Evolutionary conservation across 1,140 invertebrate species (phyloP), one percentile per base, ranked within the genome.

Genomic region (Bombus soroeensis): DNA sequence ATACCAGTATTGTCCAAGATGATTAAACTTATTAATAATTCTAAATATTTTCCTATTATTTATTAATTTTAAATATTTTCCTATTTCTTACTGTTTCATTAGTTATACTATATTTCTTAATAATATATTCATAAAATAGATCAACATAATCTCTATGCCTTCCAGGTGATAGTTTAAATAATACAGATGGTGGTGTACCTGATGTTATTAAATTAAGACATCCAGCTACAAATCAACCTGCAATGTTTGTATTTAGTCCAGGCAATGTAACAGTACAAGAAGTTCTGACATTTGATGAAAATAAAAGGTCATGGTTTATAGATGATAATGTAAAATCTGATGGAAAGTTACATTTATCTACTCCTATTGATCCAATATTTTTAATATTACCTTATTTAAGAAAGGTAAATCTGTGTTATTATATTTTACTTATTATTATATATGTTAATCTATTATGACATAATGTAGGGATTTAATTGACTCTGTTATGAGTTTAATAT

Each of bases 351-450:
- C 96, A 97, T 83, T 94, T 98, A 64, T 96, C 96, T 25, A 97
- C 97, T 62, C 97, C 97, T 5, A 95, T 97, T 66, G 97, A 98
- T 95, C 96, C 97, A 53, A 95, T 97, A 80, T 97, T 97, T 94
- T 94, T 98, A 92, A 95, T 94, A 84, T 90, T 96, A 74, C 95
- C 95, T 6, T 96, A 96, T 88, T 93, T 96, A 71, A 95, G 93
- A 93, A 96, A 96, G 93, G 95, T 95, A 91, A 87, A 15, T 43
- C 22, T 62, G 22, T 2, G 43, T 66, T 47, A 53, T 32, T 47
- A 43, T 37, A 37, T 28, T 47, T 72, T 53, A 15, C 39, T 77
- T 81, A 4, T 66, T 28, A 39, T 18, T 28, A 37, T 53, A 47
- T 53, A 12, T 37, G 3, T 34, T n/a, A 66, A 37, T 75, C 2